Evolutionary conservation across 2,113 vertebrate genomes (phyloP).

Genomic region (pig (Sus scrofa)): T2T-Sscrofa CM000812.6:262699501-262700000

Average conservation of each 20-base stretch:
- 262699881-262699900: neutral
- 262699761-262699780: neutral
- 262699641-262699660: neutral
- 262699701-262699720: neutral
- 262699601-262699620: neutral
- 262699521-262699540: neutral
- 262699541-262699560: neutral
- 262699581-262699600: neutral
- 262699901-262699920: neutral
- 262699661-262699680: neutral
- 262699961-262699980: constrained; percentile 96
- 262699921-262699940: neutral
- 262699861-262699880: neutral
- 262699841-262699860: neutral
- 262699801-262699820: neutral
- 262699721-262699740: neutral
- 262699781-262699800: neutral
- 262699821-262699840: neutral
- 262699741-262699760: neutral
- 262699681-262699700: neutral
- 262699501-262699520: neutral
- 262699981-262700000: constrained; percentile 93
- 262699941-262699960: neutral
- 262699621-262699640: neutral
- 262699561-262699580: neutral